Conservation (phyloP, 2,888 invertebrate species). For the Orchesellides sinensis region DNA sequence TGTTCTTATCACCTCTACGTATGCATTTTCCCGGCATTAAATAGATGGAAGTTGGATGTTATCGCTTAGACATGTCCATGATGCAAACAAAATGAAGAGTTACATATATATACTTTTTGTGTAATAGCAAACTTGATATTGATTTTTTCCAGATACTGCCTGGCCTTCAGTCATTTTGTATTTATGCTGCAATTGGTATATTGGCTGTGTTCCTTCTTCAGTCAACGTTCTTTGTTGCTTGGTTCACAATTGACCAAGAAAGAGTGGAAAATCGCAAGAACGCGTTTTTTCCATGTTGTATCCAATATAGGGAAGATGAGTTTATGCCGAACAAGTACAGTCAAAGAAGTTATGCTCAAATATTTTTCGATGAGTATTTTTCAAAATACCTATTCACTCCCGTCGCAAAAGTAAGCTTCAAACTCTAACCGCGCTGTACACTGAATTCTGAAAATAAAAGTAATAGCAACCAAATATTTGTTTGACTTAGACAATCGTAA, state of each 20-base stretch:
- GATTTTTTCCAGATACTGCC: slow-evolving; percentile 82
- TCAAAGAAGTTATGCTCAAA: slow-evolving; percentile 80
- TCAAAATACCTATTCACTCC: slow-evolving; percentile 82
- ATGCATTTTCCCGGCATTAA: too few species aligned
- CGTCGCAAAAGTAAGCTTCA: slow-evolving; percentile 81
- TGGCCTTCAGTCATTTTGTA: slow-evolving; percentile 87
- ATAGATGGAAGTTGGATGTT: too few species aligned
- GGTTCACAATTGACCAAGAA: slow-evolving; percentile 84
- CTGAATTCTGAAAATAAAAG: neutral
- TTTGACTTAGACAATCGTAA: slow-evolving; percentile 79
- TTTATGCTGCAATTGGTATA: slow-evolving; percentile 87
- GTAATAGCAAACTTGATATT: too few species aligned
- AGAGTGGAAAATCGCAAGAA: slow-evolving; percentile 82
- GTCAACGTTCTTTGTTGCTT: slow-evolving; percentile 88
- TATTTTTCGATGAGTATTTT: slow-evolving; percentile 81
- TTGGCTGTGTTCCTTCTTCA: slow-evolving; percentile 86
- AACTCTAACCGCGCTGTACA: neutral
- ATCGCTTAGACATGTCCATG: too few species aligned
- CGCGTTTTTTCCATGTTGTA: slow-evolving; percentile 83
- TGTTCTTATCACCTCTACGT: too few species aligned
- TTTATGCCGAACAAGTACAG: slow-evolving; percentile 80
- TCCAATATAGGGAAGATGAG: slow-evolving; percentile 79
- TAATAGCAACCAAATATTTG: neutral
- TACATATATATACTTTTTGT: too few species aligned
- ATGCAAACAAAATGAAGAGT: too few species aligned